Percentiles rank a stretch among this genome's conserved stretches.
Conservation (phyloP, 2,797 vertebrate genomes). For the Danio albolineatus region DNA sequence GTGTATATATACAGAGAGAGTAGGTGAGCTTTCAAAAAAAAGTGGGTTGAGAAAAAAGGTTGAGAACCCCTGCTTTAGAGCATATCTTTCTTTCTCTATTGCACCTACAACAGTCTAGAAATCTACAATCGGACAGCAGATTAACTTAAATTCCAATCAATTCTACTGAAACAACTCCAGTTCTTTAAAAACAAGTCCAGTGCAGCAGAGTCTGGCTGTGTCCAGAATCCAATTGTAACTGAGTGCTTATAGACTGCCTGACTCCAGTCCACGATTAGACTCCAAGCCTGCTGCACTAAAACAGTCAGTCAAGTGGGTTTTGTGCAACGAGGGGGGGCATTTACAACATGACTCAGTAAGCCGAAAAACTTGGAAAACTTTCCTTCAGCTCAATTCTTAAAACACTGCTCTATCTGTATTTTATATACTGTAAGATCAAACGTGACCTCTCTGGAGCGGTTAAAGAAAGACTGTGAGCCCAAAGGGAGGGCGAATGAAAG, state of each 20-base stretch:
- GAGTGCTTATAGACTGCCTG: neutral
- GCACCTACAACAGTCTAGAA: conserved; percentile 23
- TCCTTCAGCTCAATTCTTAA: neutral
- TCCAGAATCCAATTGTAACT: conserved; percentile 10
- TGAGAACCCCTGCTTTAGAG: no score
- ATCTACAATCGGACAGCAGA: conserved; percentile 38
- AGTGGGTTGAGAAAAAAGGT: no score
- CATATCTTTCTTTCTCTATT: neutral
- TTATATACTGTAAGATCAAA: conserved; percentile 20
- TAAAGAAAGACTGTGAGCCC: conserved; percentile 1
- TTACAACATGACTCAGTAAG: conserved; percentile 7
- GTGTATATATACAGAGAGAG: no score
- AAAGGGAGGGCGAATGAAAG: conserved; percentile 9
- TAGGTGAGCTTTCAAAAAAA: no score
- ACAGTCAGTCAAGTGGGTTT: neutral
- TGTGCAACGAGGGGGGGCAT: neutral
- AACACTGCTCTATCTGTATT: neutral
- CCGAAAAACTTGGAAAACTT: conserved; percentile 9
- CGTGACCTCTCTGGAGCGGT: conserved; percentile 14
- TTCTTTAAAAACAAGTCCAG: neutral
- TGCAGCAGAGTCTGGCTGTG: neutral
- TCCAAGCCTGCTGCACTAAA: neutral
- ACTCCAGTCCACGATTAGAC: neutral
- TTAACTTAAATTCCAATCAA: conserved; percentile 51
- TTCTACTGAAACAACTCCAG: conserved; percentile 8